Conservation (phyloP, 1,140 invertebrate genomes). For the Trialeurodes vaporariorum region DNA sequence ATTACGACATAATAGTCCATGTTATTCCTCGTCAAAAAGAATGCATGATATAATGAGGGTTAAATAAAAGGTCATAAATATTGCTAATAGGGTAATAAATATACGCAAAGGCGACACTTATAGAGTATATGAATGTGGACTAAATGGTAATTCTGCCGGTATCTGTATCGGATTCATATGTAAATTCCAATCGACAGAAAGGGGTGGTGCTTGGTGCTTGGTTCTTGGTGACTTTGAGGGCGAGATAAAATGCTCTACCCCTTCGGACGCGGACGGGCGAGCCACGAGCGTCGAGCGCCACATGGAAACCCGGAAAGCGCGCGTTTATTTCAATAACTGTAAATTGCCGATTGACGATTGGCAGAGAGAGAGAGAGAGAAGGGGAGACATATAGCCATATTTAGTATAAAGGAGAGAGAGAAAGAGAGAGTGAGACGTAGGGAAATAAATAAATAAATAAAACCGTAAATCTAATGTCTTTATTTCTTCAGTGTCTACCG, state of each 20-base stretch:
- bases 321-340: neutral
- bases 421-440: no score
- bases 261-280: no score
- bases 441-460: constrained; percentile 1
- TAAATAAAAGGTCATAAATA: neutral
- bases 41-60: neutral
- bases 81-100: neutral
- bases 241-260: no score
- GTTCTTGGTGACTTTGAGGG: no score
- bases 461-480: neutral
- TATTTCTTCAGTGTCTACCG: no score
- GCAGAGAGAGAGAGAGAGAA: no score
- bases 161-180: neutral
- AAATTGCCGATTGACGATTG: neutral
- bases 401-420: no score
- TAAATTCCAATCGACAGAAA: no score
- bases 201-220: no score
- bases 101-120: neutral
- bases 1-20: neutral
- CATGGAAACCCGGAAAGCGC: no score
- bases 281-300: no score
- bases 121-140: neutral
- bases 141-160: neutral
- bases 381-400: no score
- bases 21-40: neutral